Percentiles rank a stretch among this genome's conserved stretches.
Conservation (phyloP, 2,113 vertebrate genomes). For the Corythoichthys haematopterus region DNA sequence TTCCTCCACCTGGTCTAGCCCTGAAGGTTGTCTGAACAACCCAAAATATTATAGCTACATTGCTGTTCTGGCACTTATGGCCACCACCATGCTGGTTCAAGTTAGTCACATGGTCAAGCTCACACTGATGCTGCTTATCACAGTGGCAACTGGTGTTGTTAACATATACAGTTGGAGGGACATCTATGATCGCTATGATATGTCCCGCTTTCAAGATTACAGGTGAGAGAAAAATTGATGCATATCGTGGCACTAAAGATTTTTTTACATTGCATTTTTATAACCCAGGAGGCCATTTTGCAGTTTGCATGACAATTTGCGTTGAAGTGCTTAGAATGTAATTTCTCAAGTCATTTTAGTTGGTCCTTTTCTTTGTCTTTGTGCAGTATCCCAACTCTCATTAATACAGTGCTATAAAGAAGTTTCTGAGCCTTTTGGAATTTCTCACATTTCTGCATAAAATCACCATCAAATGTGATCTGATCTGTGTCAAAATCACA, state of each 20-base stretch:
- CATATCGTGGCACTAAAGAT: background rate
- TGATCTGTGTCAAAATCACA: no score
- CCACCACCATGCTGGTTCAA: conserved; percentile 94
- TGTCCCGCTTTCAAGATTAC: conserved; percentile 73
- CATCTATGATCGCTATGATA: conserved; percentile 85
- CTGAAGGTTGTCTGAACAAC: conserved; percentile 74
- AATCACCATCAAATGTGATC: no score
- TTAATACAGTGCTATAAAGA: no score
- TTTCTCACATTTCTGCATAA: no score
- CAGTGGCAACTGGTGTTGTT: conserved; percentile 71
- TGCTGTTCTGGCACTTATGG: conserved; percentile 82
- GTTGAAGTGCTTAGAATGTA: no score
- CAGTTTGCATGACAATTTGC: no score
- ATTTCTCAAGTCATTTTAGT: no score
- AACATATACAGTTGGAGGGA: conserved; percentile 86
- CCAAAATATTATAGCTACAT: conserved; percentile 92
- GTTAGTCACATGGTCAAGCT: conserved; percentile 99
- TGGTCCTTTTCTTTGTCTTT: no score
- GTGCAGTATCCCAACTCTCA: no score
- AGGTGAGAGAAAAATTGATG: conserved; percentile 61
- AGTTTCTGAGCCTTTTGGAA: no score
- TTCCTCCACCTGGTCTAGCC: conserved; percentile 12
- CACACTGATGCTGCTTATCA: conserved; percentile 88
- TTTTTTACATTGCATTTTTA: no score
- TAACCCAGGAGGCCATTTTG: no score